Evolutionary conservation across 92 coral and sea anemone genomes (phyloP).

Genomic region (Porites divaricata): DNA sequence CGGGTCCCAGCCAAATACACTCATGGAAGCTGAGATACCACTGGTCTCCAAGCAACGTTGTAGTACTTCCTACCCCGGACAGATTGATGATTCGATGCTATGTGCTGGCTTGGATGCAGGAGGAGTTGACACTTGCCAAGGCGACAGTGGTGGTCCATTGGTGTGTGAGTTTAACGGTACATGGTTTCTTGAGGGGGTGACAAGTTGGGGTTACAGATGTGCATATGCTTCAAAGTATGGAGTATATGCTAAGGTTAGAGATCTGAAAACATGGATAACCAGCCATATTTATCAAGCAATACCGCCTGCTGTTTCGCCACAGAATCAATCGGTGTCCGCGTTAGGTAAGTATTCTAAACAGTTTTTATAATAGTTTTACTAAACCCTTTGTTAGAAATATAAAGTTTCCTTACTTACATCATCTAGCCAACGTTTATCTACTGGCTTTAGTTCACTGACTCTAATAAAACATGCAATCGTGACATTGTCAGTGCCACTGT

Average conservation of each 20-base stretch:
- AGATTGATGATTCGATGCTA: conserved; percentile 34
- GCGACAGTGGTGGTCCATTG: conserved; percentile 35
- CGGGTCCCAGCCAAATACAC: not conserved
- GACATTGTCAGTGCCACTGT: no score
- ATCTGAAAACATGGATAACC: not conserved
- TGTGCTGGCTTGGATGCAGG: conserved; percentile 51
- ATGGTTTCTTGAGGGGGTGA: conserved; percentile 17
- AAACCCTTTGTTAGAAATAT: no score
- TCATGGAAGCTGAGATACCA: conserved; percentile 26
- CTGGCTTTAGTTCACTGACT: no score
- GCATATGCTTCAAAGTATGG: conserved; percentile 7
- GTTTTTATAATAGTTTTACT: no score
- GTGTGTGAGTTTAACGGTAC: conserved; percentile 17
- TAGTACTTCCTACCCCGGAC: not conserved
- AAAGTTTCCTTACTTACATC: no score
- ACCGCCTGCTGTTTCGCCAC: not conserved
- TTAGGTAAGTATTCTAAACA: not conserved
- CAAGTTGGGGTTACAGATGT: conserved; percentile 19
- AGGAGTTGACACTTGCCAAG: conserved; percentile 43
- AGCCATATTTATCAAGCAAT: not conserved
- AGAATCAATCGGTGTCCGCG: not conserved
- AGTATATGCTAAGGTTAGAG: not conserved
- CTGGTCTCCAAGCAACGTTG: conserved; percentile 20
- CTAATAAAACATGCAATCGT: no score
- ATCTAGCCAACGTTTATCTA: no score